A percentile compares a stretch with the other conserved stretches of the same genome.
phyloP scores from a whole-genome alignment of 2,888 invertebrate genomes.

The Pycnomerus fuliginosus region DNA sequence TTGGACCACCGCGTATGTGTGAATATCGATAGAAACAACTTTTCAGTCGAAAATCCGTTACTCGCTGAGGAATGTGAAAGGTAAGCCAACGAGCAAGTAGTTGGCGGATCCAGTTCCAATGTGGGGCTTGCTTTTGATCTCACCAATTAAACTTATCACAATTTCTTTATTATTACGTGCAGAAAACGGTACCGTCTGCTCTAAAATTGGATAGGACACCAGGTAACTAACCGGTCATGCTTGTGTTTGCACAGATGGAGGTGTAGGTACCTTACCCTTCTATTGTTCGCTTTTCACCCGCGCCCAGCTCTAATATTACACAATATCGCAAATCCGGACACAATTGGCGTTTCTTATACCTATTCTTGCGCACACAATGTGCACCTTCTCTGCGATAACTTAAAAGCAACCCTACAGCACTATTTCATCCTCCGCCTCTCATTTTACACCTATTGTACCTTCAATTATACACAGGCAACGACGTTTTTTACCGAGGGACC shows the following conservation, averaged over 20 bases:
- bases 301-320: no score
- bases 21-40: conserved; percentile 14
- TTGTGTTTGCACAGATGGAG: conserved; percentile 3
- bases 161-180: conserved; percentile 21
- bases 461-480: no score
- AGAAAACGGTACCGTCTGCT: conserved; percentile 9
- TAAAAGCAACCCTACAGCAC: no score
- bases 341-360: no score
- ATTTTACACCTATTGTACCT: no score
- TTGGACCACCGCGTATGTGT: conserved; percentile 1
- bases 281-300: no score
- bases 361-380: no score
- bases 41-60: conserved; percentile 31
- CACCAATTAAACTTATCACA: conserved; percentile 22
- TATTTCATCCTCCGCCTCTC: no score
- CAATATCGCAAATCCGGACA: no score
- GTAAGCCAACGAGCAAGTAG: conserved; percentile 23
- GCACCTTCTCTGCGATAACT: no score
- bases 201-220: conserved; percentile 9
- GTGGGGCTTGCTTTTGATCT: conserved; percentile 23
- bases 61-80: conserved; percentile 36
- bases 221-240: conserved; percentile 16
- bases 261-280: background rate
- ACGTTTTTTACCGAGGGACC: no score
- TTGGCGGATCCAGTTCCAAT: conserved; percentile 38